Evolutionary conservation across 2,113 vertebrate species (phyloP).

Genomic region (Dromiciops gliroides): DNA sequence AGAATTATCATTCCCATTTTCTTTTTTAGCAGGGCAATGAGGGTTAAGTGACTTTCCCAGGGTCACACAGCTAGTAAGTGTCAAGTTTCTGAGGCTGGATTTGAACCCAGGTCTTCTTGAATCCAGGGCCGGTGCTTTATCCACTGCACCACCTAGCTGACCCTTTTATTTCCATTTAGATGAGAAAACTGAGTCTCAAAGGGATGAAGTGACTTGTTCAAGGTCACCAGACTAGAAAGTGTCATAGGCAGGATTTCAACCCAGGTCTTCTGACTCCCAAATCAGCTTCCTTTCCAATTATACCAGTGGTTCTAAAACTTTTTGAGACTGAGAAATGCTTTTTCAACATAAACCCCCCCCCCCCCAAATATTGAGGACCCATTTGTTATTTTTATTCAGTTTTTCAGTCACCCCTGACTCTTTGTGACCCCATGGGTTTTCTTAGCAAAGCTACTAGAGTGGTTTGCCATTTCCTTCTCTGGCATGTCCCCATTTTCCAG

Average conservation of each 20-base stretch:
- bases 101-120: too few relatives aligned
- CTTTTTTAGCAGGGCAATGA: too few relatives aligned
- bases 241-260: neutral
- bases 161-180: too few relatives aligned
- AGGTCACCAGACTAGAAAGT: too few relatives aligned
- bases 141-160: too few relatives aligned
- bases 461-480: neutral
- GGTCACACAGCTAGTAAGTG: neutral
- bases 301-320: neutral
- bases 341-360: neutral
- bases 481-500: neutral
- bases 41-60: neutral
- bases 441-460: neutral
- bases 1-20: neutral
- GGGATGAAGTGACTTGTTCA: too few relatives aligned
- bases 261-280: neutral
- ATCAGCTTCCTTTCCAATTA: neutral
- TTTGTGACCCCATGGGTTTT: neutral
- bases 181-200: too few relatives aligned
- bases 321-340: neutral
- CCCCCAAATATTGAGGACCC: neutral
- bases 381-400: neutral
- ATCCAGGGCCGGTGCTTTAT: too few relatives aligned
- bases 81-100: neutral
- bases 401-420: neutral